Evolutionary conservation across 1,140 invertebrate genomes (phyloP).

Genomic region (Drosophila yakuba): DNA sequence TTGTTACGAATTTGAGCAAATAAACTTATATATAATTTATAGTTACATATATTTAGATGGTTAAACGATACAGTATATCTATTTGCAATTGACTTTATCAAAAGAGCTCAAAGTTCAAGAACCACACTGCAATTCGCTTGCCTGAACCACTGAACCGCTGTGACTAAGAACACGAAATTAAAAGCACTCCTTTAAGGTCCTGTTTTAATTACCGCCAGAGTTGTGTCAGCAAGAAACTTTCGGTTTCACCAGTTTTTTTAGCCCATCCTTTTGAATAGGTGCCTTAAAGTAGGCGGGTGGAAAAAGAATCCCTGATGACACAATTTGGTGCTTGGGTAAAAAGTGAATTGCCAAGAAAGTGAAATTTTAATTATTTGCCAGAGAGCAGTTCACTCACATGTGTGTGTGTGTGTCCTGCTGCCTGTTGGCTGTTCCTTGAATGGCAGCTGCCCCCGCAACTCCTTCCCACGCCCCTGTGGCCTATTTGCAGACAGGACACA

Average conservation of each 20-base stretch:
- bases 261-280: slow-evolving; percentile 6
- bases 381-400: slow-evolving; percentile 24
- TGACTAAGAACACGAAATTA: neutral
- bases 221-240: slow-evolving; percentile 24
- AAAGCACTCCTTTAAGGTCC: slow-evolving; percentile 7
- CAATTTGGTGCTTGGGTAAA: slow-evolving; percentile 66
- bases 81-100: too few relatives aligned
- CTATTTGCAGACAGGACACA: slow-evolving; percentile 76
- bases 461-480: slow-evolving; percentile 37
- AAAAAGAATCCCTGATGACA: slow-evolving; percentile 69
- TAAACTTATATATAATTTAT: too few relatives aligned
- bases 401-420: slow-evolving; percentile 5
- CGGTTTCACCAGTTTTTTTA: slow-evolving; percentile 5
- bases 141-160: neutral
- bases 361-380: slow-evolving; percentile 83
- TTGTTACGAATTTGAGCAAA: neutral
- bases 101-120: too few relatives aligned
- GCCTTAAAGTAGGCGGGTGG: slow-evolving; percentile 38
- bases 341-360: slow-evolving; percentile 83
- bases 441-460: slow-evolving; percentile 53
- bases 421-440: slow-evolving; percentile 58
- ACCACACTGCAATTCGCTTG: neutral
- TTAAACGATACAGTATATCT: too few relatives aligned
- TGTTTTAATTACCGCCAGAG: neutral
- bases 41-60: too few relatives aligned